Percentiles rank a stretch among this genome's conserved stretches.
These are phyloP conservation scores for Pantherophis guttatus DNA, from an alignment of 2,113 vertebrate species.

Conservation along the genomic window DNA sequence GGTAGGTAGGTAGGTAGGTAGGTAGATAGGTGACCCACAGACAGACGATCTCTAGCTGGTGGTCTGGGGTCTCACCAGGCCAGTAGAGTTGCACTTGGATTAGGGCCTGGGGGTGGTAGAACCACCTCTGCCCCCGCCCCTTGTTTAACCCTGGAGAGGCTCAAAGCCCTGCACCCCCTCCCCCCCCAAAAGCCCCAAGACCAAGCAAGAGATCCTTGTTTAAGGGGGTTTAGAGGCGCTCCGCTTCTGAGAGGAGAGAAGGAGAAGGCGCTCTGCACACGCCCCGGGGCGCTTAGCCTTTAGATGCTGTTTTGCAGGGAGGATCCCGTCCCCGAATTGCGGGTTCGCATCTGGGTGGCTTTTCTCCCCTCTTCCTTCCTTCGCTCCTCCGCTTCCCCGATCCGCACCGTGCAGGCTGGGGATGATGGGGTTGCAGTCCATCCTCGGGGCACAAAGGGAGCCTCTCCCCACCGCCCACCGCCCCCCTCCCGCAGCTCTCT, in stretches of 20 bases:
- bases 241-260: too few relatives aligned
- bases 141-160: background rate
- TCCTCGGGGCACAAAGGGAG: background rate
- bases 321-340: background rate
- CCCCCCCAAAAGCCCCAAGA: background rate
- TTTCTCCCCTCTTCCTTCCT: background rate
- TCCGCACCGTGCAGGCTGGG: background rate
- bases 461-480: background rate
- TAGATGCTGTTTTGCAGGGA: background rate
- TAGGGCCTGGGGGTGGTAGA: background rate
- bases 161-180: background rate
- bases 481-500: background rate
- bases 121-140: too few relatives aligned
- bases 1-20: too few relatives aligned
- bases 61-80: background rate
- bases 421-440: background rate
- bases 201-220: background rate
- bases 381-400: background rate
- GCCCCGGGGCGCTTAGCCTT: background rate
- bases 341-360: background rate
- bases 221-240: background rate
- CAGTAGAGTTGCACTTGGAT: background rate
- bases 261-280: background rate
- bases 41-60: background rate
- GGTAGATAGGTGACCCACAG: too few relatives aligned